These are phyloP conservation scores for Eubasilissa regina DNA, from an alignment of 1,140 invertebrate genomes.

Conservation along the genomic window DNA sequence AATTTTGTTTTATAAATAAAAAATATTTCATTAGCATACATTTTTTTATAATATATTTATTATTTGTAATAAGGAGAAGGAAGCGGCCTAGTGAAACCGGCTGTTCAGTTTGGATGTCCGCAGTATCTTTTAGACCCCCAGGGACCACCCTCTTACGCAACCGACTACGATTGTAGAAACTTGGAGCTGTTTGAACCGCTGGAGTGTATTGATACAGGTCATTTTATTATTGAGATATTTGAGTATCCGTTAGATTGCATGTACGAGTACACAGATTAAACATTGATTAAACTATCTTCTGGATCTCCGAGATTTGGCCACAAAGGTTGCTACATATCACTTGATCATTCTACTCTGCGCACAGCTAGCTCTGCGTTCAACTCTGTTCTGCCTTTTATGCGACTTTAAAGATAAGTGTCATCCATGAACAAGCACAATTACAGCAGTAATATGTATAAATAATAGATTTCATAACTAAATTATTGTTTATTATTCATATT, in stretches of 20 bases:
- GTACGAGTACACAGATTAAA: neutral
- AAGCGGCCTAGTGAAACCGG: slow-evolving; percentile 33
- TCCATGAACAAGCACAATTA: too few species aligned
- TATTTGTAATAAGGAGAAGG: slow-evolving; percentile 21
- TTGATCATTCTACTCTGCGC: too few species aligned
- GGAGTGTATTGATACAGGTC: slow-evolving; percentile 47
- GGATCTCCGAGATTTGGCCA: neutral
- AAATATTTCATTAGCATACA: neutral
- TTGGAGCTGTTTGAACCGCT: slow-evolving; percentile 47
- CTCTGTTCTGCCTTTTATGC: too few species aligned
- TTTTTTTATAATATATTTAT: slow-evolving; percentile 1
- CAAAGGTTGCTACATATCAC: too few species aligned
- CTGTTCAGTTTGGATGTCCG: slow-evolving; percentile 23
- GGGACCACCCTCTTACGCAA: slow-evolving; percentile 43
- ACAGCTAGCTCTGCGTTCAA: too few species aligned
- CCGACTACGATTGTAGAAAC: slow-evolving; percentile 40
- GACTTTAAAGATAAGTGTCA: too few species aligned
- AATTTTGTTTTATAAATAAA: too few species aligned
- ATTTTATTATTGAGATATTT: neutral
- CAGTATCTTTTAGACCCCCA: slow-evolving; percentile 41
- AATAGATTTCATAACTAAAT: too few species aligned
- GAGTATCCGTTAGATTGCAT: neutral
- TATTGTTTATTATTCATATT: too few species aligned
- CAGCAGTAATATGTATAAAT: too few species aligned
- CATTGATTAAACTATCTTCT: neutral